Conservation (phyloP, 2,113 vertebrate genomes). For the Rostratula benghalensis region DNA sequence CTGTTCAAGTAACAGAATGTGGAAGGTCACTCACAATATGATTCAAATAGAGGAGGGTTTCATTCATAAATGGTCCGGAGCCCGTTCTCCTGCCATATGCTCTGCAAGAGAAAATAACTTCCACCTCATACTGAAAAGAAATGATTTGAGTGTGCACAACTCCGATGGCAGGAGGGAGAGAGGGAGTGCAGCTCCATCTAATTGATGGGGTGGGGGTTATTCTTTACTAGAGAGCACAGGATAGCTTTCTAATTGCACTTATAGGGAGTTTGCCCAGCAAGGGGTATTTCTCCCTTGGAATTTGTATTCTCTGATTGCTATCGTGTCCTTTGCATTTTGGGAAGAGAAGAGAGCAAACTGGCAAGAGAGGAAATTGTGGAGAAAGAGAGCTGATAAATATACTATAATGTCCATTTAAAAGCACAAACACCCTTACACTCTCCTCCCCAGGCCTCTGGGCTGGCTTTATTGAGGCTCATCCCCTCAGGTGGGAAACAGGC, state of each 20-base stretch:
- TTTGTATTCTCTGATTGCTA: background rate
- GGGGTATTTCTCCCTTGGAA: rapidly evolving
- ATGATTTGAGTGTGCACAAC: background rate
- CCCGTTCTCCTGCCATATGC: background rate
- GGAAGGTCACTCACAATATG: background rate
- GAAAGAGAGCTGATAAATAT: background rate
- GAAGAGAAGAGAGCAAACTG: background rate
- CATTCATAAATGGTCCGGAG: background rate
- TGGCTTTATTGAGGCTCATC: background rate
- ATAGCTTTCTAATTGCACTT: background rate
- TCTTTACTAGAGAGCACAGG: background rate
- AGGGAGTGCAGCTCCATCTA: too few species aligned
- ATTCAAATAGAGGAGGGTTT: background rate
- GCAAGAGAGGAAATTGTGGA: background rate
- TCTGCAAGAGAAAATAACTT: background rate
- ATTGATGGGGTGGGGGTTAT: too few species aligned
- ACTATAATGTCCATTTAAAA: background rate
- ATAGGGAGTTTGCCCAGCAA: background rate
- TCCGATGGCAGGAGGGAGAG: background rate
- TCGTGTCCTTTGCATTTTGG: background rate
- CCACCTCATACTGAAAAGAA: background rate
- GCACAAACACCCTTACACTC: rapidly evolving
- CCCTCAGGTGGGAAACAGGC: background rate
- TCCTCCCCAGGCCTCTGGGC: background rate
- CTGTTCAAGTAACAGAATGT: background rate